Conservation (phyloP, 2,113 vertebrate species). For the Boleophthalmus pectinirostris region DNA sequence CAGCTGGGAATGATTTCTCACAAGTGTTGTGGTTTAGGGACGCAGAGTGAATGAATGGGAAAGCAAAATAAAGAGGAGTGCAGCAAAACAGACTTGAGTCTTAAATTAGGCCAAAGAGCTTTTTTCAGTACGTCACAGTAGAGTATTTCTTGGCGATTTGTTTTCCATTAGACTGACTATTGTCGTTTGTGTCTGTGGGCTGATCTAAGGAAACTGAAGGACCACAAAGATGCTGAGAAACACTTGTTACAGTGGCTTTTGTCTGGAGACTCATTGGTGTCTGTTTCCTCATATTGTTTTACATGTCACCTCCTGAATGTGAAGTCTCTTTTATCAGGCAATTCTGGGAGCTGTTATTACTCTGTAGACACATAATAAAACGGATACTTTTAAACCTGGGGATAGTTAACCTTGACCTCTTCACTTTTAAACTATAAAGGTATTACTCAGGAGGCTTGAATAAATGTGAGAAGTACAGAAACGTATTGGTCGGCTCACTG, state of each 20-base stretch:
- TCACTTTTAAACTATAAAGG: background rate
- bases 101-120: slow-evolving; percentile 22
- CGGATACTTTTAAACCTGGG: slow-evolving; percentile 1
- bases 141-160: slow-evolving; percentile 48
- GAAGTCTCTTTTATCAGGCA: background rate
- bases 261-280: background rate
- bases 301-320: background rate
- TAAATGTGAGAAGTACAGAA: slow-evolving; percentile 17
- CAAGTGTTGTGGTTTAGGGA: slow-evolving; percentile 68
- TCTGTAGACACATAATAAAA: slow-evolving; percentile 2
- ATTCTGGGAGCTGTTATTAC: background rate
- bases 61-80: slow-evolving; percentile 48
- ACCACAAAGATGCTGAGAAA: slow-evolving; percentile 46
- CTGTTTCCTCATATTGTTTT: slow-evolving; percentile 7
- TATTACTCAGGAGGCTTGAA: slow-evolving; percentile 6
- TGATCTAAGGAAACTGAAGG: slow-evolving; percentile 44
- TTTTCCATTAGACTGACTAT: slow-evolving; percentile 41
- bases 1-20: slow-evolving; percentile 71
- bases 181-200: slow-evolving; percentile 40
- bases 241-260: slow-evolving; percentile 6
- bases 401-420: background rate
- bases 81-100: slow-evolving; percentile 36
- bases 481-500: background rate
- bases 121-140: slow-evolving; percentile 34
- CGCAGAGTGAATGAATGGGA: slow-evolving; percentile 47